Evolutionary conservation across 2,113 vertebrate species (phyloP), one percentile per base, ranked within the genome.

Genomic region (Clarias gariepinus): DNA sequence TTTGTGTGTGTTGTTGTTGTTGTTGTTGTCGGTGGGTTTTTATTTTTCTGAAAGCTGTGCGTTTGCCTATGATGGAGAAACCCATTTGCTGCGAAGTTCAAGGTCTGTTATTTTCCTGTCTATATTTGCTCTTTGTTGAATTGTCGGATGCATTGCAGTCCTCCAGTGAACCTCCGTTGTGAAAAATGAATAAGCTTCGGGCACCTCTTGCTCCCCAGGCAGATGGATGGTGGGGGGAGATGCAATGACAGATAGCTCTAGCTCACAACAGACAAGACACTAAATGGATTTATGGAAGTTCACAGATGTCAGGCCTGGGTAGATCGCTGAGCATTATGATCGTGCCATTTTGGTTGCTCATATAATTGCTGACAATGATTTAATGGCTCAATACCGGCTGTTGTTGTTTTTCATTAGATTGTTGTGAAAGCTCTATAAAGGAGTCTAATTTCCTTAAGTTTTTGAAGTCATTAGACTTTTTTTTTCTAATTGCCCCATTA

Each of bases 11-110:
- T 47, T 47, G 47, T 47, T 47, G 7, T 47, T 47, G 7, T 47
- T 8, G 7, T 47, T 47, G 6, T 47, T 47, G 6, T 47, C 1
- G 33, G 33, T 36, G 33, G 33, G 33, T 47, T 47, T 47, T 8
- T 7, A 8, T 47, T 47, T 47, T 82, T 60, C 53, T 28, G 13
- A 81, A 57, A 47, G 33, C 28, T 15, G 36, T 25, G 74, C 25
- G 12, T 87, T 90, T 41, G 84, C 84, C 82, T 84, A 53, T 83
- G 81, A 89, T 82, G 15, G 87, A 83, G 81, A 74, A 90, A 86
- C 89, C 81, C 23, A 85, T 81, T 77, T 79, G 69, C 77, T 84
- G 85, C 84, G 88, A 93, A 76, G 86, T 91, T 93, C 88, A 90
- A 76, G 87, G 81, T 90, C 84, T 80, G 61, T 80, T 73, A 84